Evolutionary conservation across 2,797 vertebrate genomes (phyloP).

Genomic region (Phrynocephalus vlangalii): DNA sequence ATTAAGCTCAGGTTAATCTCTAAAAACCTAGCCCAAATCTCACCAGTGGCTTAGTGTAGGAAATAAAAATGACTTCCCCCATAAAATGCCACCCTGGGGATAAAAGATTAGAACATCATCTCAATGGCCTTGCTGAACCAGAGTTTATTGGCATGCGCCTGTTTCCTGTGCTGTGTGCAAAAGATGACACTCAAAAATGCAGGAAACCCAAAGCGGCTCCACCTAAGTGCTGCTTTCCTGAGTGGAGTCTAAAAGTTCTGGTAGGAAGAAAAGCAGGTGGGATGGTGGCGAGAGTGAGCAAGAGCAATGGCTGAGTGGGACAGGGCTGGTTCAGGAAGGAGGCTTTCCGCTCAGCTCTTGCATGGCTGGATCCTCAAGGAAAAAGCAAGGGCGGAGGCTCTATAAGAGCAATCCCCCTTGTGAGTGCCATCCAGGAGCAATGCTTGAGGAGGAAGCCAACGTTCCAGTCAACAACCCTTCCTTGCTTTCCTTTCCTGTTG

Average conservation of each 20-base stretch:
- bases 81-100: no score
- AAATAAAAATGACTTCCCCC: neutral
- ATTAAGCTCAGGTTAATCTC: neutral
- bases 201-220: constrained; percentile 43
- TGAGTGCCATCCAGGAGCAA: neutral
- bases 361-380: constrained; percentile 28
- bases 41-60: neutral
- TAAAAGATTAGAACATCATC: neutral
- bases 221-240: constrained; percentile 53
- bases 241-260: neutral
- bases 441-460: neutral
- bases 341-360: constrained; percentile 55
- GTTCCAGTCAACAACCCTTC: constrained; percentile 9
- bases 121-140: neutral
- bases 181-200: neutral
- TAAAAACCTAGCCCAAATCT: neutral
- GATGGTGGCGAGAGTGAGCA: neutral
- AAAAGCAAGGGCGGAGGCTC: constrained; percentile 49
- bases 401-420: neutral
- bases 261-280: constrained; percentile 43
- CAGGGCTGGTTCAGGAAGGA: constrained; percentile 59
- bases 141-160: constrained; percentile 19
- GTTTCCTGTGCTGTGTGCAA: constrained; percentile 16
- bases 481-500: constrained; percentile 40
- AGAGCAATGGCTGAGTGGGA: neutral